phyloP scores from a whole-genome alignment of 2,888 invertebrate genomes.

The Caenorhabditis imperialis region DNA sequence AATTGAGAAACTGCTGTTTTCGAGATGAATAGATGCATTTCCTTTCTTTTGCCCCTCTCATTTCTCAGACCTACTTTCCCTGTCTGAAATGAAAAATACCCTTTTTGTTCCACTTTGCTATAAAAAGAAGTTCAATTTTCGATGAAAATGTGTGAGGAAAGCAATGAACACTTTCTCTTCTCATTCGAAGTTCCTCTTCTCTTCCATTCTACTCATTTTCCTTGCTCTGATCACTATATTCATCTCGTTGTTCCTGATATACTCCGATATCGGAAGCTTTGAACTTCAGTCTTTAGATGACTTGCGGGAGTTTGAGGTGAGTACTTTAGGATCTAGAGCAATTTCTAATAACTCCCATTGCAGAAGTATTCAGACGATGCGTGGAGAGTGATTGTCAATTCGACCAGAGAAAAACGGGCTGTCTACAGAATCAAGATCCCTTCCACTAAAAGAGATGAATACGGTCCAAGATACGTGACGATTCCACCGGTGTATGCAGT shows the following conservation, averaged over 20 bases:
- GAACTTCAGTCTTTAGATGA: constrained; percentile 20
- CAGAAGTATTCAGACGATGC: constrained; percentile 43
- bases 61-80: background rate
- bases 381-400: constrained; percentile 18
- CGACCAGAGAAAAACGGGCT: constrained; percentile 21
- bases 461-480: constrained; percentile 29
- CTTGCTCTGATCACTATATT: constrained; percentile 4
- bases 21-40: too few species aligned
- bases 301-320: constrained; percentile 33
- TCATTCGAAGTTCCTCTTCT: constrained; percentile 7
- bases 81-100: background rate
- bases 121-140: constrained; percentile 7
- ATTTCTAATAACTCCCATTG: background rate
- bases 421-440: constrained; percentile 34
- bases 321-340: background rate
- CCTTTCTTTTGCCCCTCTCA: too few species aligned
- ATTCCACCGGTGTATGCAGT: constrained; percentile 27
- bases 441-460: constrained; percentile 7
- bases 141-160: background rate
- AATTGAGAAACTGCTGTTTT: too few species aligned
- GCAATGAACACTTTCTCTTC: too few species aligned
- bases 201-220: constrained; percentile 4
- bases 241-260: background rate
- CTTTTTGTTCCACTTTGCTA: background rate
- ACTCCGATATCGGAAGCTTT: constrained; percentile 27